Base-by-base conservation (phyloP, 2,113 vertebrate species). In the Rhynchopsitta pachyrhyncha region DNA sequence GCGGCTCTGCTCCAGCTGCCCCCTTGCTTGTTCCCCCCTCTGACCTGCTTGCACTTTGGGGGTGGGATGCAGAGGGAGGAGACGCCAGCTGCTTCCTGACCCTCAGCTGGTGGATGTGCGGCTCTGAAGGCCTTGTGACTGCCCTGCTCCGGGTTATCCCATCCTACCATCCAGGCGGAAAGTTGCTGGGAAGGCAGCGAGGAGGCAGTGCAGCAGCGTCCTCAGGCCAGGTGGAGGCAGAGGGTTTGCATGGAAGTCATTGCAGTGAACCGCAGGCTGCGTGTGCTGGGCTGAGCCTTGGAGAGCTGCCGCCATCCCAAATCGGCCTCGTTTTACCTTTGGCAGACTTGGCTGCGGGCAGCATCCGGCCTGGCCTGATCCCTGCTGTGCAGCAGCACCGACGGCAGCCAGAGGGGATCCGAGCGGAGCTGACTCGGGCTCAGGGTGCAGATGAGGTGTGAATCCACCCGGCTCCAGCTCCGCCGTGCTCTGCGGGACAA, bases 141-240 rank as follows among this genome's bases (percentile, higher is more conserved):
- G 18, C 29, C 35, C 35, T 24, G 47, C 59, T 33, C 39, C 0
- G 1, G 16, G 5, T 37, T 55, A 37, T 31, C 41, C 18, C 7
- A 6, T 10, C 14, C 14, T 1, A 7, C 27, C 4, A 0, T 31
- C 44, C 18, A 9, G 79, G 49, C 3, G 0, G 17, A 52, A 22
- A 1, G 2, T 6, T 0, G 2, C 9, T 6, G 47, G 35, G 80
- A 39, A 68, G 68, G 33, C 0, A 2, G 5, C 5, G 3, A 17
- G 53, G 75, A 70, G 53, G 46, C 2, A 3, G 47, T 17, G 66
- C 11, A 18, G 55, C 60, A 27, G 47, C 35, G 1, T 62, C 71
- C 41, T 29, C 5, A 0, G 12, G 57, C 75, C 70, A 24, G 57
- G 57, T 14, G 29, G 59, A 70, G 93, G 71, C 42, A 24, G 66